Percentiles rank a stretch among this genome's conserved stretches.
Evolutionary conservation across 2,888 invertebrate genomes (phyloP).

Genomic region (Acholoe squamosa): DNA sequence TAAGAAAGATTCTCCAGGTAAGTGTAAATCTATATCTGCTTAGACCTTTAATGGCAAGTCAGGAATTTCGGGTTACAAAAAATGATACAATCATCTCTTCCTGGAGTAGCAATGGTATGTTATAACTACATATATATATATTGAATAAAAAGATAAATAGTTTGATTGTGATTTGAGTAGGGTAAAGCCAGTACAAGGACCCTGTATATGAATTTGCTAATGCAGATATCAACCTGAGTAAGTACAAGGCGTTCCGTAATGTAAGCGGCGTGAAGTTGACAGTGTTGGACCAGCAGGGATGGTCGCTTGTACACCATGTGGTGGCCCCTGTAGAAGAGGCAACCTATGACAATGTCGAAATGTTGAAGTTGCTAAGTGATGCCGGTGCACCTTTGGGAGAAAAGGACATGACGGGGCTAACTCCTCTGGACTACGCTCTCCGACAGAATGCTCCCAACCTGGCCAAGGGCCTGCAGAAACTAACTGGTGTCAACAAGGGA

Average conservation of each 20-base stretch:
- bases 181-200: too few species aligned
- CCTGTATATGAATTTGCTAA: background rate
- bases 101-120: too few species aligned
- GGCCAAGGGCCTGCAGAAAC: constrained; percentile 74
- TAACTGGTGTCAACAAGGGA: constrained; percentile 67
- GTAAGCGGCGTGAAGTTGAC: constrained; percentile 79
- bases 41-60: too few species aligned
- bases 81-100: too few species aligned
- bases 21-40: too few species aligned
- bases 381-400: constrained; percentile 78
- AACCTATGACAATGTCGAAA: constrained; percentile 82
- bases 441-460: constrained; percentile 75
- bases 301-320: constrained; percentile 82
- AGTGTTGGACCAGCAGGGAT: constrained; percentile 79
- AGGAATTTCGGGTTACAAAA: too few species aligned
- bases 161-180: too few species aligned
- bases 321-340: constrained; percentile 80
- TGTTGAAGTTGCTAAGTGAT: constrained; percentile 80
- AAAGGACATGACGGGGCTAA: constrained; percentile 77
- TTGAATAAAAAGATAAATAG: too few species aligned
- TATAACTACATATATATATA: too few species aligned
- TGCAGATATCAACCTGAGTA: constrained; percentile 67
- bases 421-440: constrained; percentile 77
- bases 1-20: background rate
- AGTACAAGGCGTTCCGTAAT: constrained; percentile 68